Base-by-base conservation (phyloP, 2,888 invertebrate genomes). In the Merodon equestris region DNA sequence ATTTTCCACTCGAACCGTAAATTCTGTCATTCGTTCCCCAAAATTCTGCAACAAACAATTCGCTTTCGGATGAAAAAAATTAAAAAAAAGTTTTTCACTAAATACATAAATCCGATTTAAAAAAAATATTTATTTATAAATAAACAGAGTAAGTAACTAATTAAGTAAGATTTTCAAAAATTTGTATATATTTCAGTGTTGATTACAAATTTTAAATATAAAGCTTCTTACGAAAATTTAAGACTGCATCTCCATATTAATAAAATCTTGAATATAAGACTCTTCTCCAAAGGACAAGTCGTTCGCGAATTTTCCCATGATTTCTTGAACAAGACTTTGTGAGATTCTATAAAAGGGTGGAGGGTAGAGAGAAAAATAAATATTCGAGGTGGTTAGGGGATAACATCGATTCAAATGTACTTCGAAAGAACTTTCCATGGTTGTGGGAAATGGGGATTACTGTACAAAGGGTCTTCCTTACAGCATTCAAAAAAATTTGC, bases 221-320 rank as follows among this genome's bases (percentile, higher is more conserved):
- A n/a, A n/a, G n/a, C n/a, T n/a, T n/a, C n/a, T n/a, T 12, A 9
- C 1, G 36, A 27, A 27, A 14, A 19, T 54, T 82, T 58, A 83
- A 9, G 67, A 77, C 44, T 82, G 81, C 4, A 82, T 76, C 73
- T 85, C 85, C 75, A 82, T 72, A 50, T 83, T 81, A 36, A 85
- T 81, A 64, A 85, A 85, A 50, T 85, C 84, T n/a, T 81, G 66
- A 14, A 85, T 82, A 58, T 84, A 85, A n/a, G 81, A 81, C 15
- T 83, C 82, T 60, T 85, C 85, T 5, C 84, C 84, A 19, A 83
- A 81, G n/a, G 81, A 81, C 17, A 85, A 75, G 12, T 83, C 82
- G 12, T 71, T 63, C 63, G 84, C 83, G 12, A 84, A 81, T 0
- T 64, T 50, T 45, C 57, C 53, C 12, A 83, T 60, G n/a, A 83